Conservation (phyloP, 1,140 invertebrate species). For the Ericerus pela region DNA sequence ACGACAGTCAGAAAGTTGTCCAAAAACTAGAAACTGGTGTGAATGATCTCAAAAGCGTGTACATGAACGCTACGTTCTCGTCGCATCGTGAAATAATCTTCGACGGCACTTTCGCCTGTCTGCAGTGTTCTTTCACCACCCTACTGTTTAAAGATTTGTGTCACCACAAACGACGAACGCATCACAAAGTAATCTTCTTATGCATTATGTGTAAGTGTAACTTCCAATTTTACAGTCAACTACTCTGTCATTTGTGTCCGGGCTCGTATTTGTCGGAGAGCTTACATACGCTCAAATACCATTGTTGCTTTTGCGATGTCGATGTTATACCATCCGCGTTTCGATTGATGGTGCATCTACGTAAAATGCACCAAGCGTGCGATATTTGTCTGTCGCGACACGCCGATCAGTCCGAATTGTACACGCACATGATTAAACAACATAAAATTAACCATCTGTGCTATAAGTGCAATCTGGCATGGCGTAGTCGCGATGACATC, state of each 20-base stretch:
- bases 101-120: conserved; percentile 58
- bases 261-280: conserved; percentile 47
- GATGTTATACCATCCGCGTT: conserved; percentile 65
- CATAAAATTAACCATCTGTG: conserved; percentile 72
- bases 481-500: conserved; percentile 70
- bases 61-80: conserved; percentile 49
- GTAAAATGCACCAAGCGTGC: conserved; percentile 65
- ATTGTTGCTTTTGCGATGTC: conserved; percentile 57
- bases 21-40: conserved; percentile 46
- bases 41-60: conserved; percentile 41
- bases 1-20: conserved; percentile 50
- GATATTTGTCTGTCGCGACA: conserved; percentile 69
- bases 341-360: conserved; percentile 65
- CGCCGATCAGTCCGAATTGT: conserved; percentile 56
- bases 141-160: conserved; percentile 63
- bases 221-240: conserved; percentile 70
- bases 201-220: conserved; percentile 74
- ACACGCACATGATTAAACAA: conserved; percentile 66
- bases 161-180: conserved; percentile 66
- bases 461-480: conserved; percentile 68
- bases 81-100: conserved; percentile 35
- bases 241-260: conserved; percentile 68
- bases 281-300: conserved; percentile 39
- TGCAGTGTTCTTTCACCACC: conserved; percentile 61
- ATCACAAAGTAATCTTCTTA: conserved; percentile 58